Conservation (phyloP, 2,888 invertebrate genomes). For the Drosophila eohydei region DNA sequence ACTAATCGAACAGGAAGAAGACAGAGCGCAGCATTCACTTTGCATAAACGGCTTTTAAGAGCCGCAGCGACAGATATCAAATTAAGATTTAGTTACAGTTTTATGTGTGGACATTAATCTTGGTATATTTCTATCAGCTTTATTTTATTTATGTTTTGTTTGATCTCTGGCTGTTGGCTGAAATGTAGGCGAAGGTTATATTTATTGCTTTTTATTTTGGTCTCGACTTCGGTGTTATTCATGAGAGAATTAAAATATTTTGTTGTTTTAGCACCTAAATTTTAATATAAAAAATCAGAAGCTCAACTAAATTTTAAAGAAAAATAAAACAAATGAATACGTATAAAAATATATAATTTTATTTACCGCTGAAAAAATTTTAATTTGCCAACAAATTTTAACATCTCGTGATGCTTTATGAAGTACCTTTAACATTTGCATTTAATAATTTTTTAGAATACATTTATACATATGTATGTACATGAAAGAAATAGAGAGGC, state of each 20-base stretch:
- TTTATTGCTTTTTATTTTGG: slow-evolving; percentile 3
- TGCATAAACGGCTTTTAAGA: slow-evolving; percentile 26
- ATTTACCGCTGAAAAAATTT: neutral
- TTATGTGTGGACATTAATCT: slow-evolving; percentile 25
- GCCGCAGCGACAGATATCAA: slow-evolving; percentile 29
- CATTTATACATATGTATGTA: neutral
- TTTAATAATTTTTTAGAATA: neutral
- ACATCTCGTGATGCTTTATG: no score
- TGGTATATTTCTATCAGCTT: slow-evolving; percentile 11
- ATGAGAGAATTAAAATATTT: slow-evolving; percentile 21
- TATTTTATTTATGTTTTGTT: slow-evolving; percentile 29
- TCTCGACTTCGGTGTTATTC: slow-evolving; percentile 10
- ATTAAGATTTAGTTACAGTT: slow-evolving; percentile 34
- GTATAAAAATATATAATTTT: neutral
- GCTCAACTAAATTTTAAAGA: neutral
- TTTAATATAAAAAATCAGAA: neutral
- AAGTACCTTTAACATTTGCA: neutral
- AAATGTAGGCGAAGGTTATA: slow-evolving; percentile 60
- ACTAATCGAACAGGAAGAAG: slow-evolving; percentile 50
- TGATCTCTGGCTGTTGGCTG: slow-evolving; percentile 11
- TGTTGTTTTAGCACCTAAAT: slow-evolving; percentile 2
- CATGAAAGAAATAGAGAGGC: neutral
- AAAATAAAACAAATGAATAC: neutral
- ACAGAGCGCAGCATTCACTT: slow-evolving; percentile 39
- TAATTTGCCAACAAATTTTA: no score